Base-by-base conservation (phyloP, 2,888 invertebrate genomes). In the Itoplectis maculator region DNA sequence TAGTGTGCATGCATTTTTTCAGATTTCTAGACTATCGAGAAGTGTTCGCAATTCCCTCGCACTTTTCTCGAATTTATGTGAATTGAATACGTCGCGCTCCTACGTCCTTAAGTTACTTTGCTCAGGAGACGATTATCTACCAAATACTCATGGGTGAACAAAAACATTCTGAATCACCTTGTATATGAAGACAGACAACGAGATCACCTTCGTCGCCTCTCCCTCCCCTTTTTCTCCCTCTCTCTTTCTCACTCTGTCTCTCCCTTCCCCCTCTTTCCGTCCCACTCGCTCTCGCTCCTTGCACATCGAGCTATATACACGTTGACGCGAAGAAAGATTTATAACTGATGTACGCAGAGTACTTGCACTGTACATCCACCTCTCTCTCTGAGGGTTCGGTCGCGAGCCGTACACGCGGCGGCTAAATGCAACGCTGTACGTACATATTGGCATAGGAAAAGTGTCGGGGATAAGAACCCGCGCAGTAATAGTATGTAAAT, bases 301-400 rank as follows among this genome's bases (percentile, higher is more conserved):
- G 63, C n/a, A n/a, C 63, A 45, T 51, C 29, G 72, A 40, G 18
- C 3, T 29, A 5, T 29, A 5, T 29, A 29, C 29, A 81, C 81
- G 72, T 81, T 76, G 76, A 81, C 81, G 81, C 70, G 79, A 18
- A 23, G 69, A 81, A 81, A 81, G 81, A 81, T 81, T 81, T 81
- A 81, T 81, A 72, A 72, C 66, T 76, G 49, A 81, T 81, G 66
- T 65, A 61, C 59, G 20, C 23, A 15, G 35, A 56, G 56, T 56
- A 20, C 54, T 56, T 54, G 70, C 5, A 29, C n/a, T n/a, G 29
- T 56, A 69, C 15, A 40, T 51, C 42, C 42, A 42, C 23, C 42
- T 40, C 42, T 20, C 23, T 70, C 56, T 20, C 23, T 70, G 42
- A 5, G 70, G 23, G 42, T 70, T 56, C 56, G 42, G 42, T 56